Percentiles rank a stretch among this genome's conserved stretches.
These are phyloP conservation scores for Crambe crambe DNA, from an alignment of 37 sponge, comb jelly and placozoan species.

Conservation along the genomic window DNA sequence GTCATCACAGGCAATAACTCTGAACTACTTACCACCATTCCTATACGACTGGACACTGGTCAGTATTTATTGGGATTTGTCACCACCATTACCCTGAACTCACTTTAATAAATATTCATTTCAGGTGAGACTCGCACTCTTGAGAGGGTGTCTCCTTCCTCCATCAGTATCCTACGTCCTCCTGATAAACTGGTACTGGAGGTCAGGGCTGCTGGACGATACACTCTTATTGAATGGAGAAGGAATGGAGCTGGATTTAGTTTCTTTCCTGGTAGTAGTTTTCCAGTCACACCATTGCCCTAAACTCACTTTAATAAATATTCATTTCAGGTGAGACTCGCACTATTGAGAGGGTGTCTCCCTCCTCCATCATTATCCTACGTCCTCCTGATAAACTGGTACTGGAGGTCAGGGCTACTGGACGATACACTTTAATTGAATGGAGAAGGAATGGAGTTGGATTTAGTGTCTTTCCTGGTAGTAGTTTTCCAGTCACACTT, in stretches of 20 bases:
- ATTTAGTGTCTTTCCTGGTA: neutral
- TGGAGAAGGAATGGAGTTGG: slow-evolving; percentile 11
- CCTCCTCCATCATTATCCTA: slow-evolving; percentile 12
- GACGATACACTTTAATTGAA: slow-evolving; percentile 8
- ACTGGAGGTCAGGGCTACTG: slow-evolving; percentile 22
- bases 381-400: slow-evolving; percentile 50
- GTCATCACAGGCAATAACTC: slow-evolving; percentile 18
- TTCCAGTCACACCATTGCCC: neutral
- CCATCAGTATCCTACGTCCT: slow-evolving; percentile 28
- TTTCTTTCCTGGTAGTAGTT: too few species aligned
- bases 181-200: slow-evolving; percentile 46
- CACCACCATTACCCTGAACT: neutral
- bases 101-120: neutral
- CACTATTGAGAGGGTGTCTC: slow-evolving; percentile 22
- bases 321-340: slow-evolving; percentile 3
- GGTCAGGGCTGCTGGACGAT: slow-evolving; percentile 28
- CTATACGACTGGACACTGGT: slow-evolving; percentile 47
- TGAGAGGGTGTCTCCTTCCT: slow-evolving; percentile 24
- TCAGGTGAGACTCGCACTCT: neutral
- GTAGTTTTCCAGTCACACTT: neutral
- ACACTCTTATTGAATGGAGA: slow-evolving; percentile 1
- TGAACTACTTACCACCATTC: slow-evolving; percentile 24
- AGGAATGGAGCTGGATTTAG: neutral
- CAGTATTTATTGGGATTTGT: too few species aligned
- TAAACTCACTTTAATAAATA: neutral